Conservation (phyloP, 2,888 invertebrate species). For the Vannuccia rotundouncinata region DNA sequence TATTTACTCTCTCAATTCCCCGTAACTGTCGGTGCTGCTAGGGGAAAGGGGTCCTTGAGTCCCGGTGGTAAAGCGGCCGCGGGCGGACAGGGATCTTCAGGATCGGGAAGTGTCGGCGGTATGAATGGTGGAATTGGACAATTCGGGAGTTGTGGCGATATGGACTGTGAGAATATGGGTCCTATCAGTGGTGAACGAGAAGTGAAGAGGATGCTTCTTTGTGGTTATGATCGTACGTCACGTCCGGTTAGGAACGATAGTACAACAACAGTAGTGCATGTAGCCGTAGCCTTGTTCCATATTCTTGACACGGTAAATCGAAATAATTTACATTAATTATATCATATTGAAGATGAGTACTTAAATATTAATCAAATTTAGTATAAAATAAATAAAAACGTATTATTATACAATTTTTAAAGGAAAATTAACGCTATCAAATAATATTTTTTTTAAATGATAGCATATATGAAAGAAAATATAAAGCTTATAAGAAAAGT, state of each 20-base stretch:
- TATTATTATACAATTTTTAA: too few relatives aligned
- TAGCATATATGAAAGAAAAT: too few relatives aligned
- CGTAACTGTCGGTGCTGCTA: background rate
- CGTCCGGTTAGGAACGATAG: constrained; percentile 44
- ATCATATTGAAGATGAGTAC: too few relatives aligned
- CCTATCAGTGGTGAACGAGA: background rate
- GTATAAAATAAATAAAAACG: too few relatives aligned
- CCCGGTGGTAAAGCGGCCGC: constrained; percentile 6
- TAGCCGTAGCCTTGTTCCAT: constrained; percentile 45
- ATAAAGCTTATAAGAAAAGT: too few relatives aligned
- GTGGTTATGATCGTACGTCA: constrained; percentile 44
- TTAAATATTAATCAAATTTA: too few relatives aligned
- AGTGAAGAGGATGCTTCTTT: constrained; percentile 26
- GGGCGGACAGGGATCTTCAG: background rate
- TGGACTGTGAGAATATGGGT: background rate
- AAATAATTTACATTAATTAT: too few relatives aligned
- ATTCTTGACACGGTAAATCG: constrained; percentile 46
- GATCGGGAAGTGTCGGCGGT: background rate
- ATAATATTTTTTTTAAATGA: too few relatives aligned
- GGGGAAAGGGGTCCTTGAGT: background rate
- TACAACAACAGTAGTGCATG: constrained; percentile 43
- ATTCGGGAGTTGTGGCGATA: background rate
- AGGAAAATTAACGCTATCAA: too few relatives aligned
- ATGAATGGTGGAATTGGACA: background rate
- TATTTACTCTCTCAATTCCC: background rate